Evolutionary conservation across 2,797 vertebrate genomes (phyloP), one percentile per base, ranked within the genome.

Genomic region (Psittacula derbiana): DNA sequence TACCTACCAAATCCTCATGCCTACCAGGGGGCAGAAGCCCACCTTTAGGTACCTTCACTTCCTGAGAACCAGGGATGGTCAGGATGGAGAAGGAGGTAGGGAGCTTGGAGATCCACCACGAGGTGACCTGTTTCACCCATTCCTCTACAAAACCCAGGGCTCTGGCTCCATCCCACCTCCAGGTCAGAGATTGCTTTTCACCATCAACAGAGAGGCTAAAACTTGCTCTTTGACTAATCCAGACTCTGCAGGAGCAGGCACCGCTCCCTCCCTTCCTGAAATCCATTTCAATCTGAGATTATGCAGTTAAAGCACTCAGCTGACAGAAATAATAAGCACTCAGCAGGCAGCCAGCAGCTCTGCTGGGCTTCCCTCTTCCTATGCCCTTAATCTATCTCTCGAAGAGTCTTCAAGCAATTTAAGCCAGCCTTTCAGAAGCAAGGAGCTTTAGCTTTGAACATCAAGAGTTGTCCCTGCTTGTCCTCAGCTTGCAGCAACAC

Each of bases 361-460:
- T n/a, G 57, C 52, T 30, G 60, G 28, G 78, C 67, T 94, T 93
- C 83, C 60, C 65, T 72, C 91, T 82, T 92, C 88, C 80, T 82
- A 72, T 14, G 5, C 82, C 86, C 36, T 53, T 62, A 46, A 92
- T 80, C 65, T 92, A 28, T 70, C 90, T 69, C 69, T 62, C 90
- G 93, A 87, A 64, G 50, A 82, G 30, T 50, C 74, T 80, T 61
- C 38, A 23, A 91, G 66, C 70, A 69, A 66, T 75, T 93, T 85
- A 66, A 95, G 60, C 16, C 6, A 3, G 61, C 52, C 87, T 95
- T 97, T 86, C 80, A 91, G 52, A 95, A 61, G 70, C 31, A 2
- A 94, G 88, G 74, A 80, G 72, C 61, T 95, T 91, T 93, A 44
- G 62, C 83, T 31, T 53, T 46, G 44, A 76, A n/a, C 82, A 83